phyloP scores from a whole-genome alignment of 2,113 vertebrate species.

The Felis chaus region DNA sequence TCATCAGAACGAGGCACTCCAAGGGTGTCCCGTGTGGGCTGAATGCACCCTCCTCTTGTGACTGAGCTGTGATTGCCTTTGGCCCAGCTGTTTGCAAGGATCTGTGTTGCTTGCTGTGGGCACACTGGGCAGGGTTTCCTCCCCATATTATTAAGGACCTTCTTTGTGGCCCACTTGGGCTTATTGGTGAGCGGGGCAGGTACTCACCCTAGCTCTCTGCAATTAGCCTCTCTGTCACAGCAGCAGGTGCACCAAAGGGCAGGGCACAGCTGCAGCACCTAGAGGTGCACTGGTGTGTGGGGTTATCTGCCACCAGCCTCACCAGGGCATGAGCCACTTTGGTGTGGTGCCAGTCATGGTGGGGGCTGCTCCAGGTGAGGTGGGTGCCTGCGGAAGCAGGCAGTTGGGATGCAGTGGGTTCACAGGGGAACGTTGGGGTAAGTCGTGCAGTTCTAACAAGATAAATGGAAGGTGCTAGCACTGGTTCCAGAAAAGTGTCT shows the following conservation, averaged over 20 bases:
- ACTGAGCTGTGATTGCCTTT: background rate
- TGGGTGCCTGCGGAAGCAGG: background rate
- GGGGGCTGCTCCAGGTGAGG: background rate
- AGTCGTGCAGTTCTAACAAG: background rate
- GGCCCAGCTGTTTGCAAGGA: background rate
- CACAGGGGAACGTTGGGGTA: background rate
- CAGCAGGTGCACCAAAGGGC: background rate
- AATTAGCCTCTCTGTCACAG: background rate
- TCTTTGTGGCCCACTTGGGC: background rate
- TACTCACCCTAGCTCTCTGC: background rate
- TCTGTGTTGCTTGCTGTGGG: background rate
- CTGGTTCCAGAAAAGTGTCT: background rate
- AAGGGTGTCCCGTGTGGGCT: background rate
- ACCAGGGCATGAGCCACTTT: background rate
- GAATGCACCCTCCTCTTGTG: background rate
- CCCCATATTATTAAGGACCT: background rate
- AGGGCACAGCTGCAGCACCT: background rate
- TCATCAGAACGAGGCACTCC: background rate
- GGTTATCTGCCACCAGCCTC: background rate
- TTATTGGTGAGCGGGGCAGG: background rate
- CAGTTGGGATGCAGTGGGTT: background rate
- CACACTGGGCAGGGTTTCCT: background rate
- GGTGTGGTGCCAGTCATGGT: background rate
- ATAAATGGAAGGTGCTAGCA: background rate
- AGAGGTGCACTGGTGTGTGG: background rate